phyloP scores from a whole-genome alignment of 2,113 vertebrate species.

The Syngnathus floridae region DNA sequence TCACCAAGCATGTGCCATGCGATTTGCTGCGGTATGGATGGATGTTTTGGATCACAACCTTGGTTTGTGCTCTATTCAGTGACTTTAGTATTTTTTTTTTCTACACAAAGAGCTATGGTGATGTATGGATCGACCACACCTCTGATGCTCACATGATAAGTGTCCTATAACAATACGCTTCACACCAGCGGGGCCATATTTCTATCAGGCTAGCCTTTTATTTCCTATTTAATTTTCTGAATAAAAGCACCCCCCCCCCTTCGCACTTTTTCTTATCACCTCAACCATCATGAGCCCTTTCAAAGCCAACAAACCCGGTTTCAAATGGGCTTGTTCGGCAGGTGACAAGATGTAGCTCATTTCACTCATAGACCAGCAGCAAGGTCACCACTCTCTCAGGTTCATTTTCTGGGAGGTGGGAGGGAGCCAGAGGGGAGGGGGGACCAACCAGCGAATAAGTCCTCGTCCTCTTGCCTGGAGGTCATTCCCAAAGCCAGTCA shows the following conservation, averaged over 20 bases:
- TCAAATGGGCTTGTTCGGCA: constrained; percentile 84
- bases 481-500: constrained; percentile 84
- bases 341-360: constrained; percentile 93
- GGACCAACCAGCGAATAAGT: constrained; percentile 79
- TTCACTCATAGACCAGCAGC: constrained; percentile 88
- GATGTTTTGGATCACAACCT: constrained; percentile 1
- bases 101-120: constrained; percentile 21
- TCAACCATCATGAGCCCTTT: constrained; percentile 79
- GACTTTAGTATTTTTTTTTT: constrained; percentile 36
- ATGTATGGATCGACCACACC: constrained; percentile 10
- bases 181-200: constrained; percentile 57
- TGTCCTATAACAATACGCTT: constrained; percentile 40
- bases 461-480: constrained; percentile 83
- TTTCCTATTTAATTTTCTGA: constrained; percentile 70
- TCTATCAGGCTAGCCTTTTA: constrained; percentile 82
- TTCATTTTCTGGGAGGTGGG: constrained; percentile 89
- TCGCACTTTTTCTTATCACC: constrained; percentile 64
- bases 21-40: neutral
- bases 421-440: constrained; percentile 65
- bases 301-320: constrained; percentile 84
- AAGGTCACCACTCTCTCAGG: constrained; percentile 94
- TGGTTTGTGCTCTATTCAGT: constrained; percentile 65
- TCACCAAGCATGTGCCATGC: constrained; percentile 23
- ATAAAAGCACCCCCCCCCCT: constrained; percentile 69
- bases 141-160: constrained; percentile 71